Base-by-base conservation (phyloP, 2,888 invertebrate species). In the Nudaria mundana region DNA sequence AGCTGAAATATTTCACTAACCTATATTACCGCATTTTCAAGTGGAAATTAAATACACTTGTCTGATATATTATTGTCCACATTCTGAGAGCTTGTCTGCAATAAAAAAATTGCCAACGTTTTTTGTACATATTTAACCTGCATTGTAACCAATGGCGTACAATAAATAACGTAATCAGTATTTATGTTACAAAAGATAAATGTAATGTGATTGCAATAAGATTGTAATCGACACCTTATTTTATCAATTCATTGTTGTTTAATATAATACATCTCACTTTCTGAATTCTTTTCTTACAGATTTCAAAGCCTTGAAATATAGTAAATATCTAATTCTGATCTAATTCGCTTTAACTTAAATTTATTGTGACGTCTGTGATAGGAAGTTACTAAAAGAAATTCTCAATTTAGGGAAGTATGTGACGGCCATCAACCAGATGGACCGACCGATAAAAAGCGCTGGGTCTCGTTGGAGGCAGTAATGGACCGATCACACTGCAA, bases 1-100 rank as follows among this genome's bases (percentile, higher is more conserved):
- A 28, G 40, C 11, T 32, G 12, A 23, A 58, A 55, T 58, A 42
- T 56, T 56, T 48, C 40, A 11, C 35, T 59, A 56, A 56, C 59
- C 59, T 35, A 52, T 45, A 38, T 43, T 35, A 18, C 24, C 30
- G 16, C 23, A 29, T 30, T 28, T 46, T 48, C 28, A 33, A 57
- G 56, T 52, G 60, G 12, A 48, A 35, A 15, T 40, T 45, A 40
- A 55, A 56, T 48, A 48, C 26, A 13, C 37, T 45, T 50, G 30
- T 30, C 44, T 37, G 37, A 45, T 29, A 42, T 26, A 13, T 34
- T 33, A 25, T 34, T n/a, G n/a, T n/a, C n/a, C 13, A 31, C 33
- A 37, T 51, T 24, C 33, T 28, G 15, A 12, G 22, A 16, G 6
- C 28, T 29, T 34, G 37, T 33, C 14, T 24, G 22, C 25, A 37